Base-by-base conservation (phyloP, 2,888 invertebrate genomes). In the Lapara coniferarum region DNA sequence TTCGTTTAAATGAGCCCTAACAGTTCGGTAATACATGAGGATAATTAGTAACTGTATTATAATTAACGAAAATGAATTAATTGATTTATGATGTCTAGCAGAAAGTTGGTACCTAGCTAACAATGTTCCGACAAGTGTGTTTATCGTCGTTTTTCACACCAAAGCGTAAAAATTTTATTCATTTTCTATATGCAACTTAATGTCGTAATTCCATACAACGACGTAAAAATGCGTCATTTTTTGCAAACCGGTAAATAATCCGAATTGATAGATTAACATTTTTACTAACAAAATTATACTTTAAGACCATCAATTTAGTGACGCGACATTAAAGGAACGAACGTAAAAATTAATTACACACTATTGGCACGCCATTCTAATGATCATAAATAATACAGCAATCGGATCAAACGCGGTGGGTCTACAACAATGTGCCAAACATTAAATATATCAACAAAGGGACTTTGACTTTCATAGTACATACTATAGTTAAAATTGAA, bases 401-500 rank as follows among this genome's bases (percentile, higher is more conserved):
- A 93, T 91, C 90, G 89, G 92, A 92, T 92, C 90, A 90, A 92
- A 89, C 89, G 90, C 89, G 91, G 92, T 90, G 83, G 91, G 91
- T 91, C 91, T 84, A 79, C 85, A 89, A 93, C 93, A 93, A 93
- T 93, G 93, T 92, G 93, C 92, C 91, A 93, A 92, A 93, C 93
- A 92, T 93, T 93, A 92, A 93, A 93, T 92, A 91, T 93, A 93
- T 93, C 93, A 93, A 93, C 93, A 93, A 93, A 91, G 85, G 90
- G 88, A 89, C 91, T 92, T 91, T 92, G 91, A 92, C 91, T 91
- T 90, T 90, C 89, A 90, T 90, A 91, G 90, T 91, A 91, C 88
- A 90, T 91, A 89, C 81, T 78, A 81, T 88, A 84, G 85, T 77
- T 67, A 74, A 78, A 73, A 74, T 63, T 69, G 66, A 71, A 71